A percentile compares a stretch with the other conserved stretches of the same genome.
Conservation (phyloP, 2,797 vertebrate genomes). For the Notolabrus celidotus region DNA sequence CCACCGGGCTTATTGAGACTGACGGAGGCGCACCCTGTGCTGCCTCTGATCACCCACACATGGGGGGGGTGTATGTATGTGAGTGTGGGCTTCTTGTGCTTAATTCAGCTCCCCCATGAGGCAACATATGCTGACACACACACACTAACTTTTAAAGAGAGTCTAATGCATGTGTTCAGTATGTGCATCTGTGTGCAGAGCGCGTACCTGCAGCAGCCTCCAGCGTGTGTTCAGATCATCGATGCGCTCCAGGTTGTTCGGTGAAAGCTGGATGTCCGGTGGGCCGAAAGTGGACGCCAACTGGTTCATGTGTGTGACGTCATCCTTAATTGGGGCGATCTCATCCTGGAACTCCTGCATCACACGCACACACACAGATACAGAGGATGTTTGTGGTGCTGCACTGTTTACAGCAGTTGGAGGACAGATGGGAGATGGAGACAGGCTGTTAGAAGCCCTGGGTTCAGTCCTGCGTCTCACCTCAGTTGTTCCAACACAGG, state of each 20-base stretch:
- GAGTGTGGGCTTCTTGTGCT: conserved; percentile 10
- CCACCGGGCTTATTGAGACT: conserved; percentile 43
- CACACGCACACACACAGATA: conserved; percentile 16
- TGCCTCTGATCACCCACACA: conserved; percentile 46
- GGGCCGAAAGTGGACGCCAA: conserved; percentile 88
- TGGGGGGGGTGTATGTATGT: conserved; percentile 25
- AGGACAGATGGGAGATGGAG: conserved; percentile 28
- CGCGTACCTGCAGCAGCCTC: conserved; percentile 96
- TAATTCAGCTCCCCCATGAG: conserved; percentile 5
- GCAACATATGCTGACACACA: not conserved
- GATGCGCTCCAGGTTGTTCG: conserved; percentile 90
- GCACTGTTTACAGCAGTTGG: conserved; percentile 29
- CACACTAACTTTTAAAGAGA: not conserved
- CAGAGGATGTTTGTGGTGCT: conserved; percentile 3
- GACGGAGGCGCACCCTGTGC: conserved; percentile 40
- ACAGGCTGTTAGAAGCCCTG: conserved; percentile 18
- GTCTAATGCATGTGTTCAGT: no score
- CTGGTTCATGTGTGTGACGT: conserved; percentile 91
- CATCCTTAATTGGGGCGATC: conserved; percentile 92
- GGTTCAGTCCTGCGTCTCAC: conserved; percentile 17
- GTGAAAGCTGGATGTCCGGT: conserved; percentile 90
- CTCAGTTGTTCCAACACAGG: conserved; percentile 24
- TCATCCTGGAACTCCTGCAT: conserved; percentile 91
- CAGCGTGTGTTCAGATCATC: conserved; percentile 95
- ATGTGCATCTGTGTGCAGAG: no score